Evolutionary conservation across 2,113 vertebrate species (phyloP).

Genomic region (Andinoacara biseriatus): DNA sequence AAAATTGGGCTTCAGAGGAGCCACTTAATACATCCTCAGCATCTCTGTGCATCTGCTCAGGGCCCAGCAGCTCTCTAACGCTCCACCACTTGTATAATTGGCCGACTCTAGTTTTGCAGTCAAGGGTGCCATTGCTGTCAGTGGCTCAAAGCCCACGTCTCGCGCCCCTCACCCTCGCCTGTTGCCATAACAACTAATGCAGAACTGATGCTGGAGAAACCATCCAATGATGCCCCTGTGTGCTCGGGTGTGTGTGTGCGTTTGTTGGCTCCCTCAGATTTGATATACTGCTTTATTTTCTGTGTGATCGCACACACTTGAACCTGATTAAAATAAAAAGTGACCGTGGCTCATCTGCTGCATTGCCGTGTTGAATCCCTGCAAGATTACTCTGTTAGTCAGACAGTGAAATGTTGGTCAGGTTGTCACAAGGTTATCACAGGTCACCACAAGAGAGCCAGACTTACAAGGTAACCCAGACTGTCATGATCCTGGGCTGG

Average conservation of each 20-base stretch:
- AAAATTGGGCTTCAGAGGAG: constrained; percentile 34
- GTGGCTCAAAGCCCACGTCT: background rate
- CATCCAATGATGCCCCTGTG: background rate
- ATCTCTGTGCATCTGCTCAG: background rate
- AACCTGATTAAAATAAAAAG: background rate
- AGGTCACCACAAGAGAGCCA: background rate
- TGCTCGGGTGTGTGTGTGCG: background rate
- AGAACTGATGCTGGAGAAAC: background rate
- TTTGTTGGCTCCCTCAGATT: background rate
- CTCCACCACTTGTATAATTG: constrained; percentile 43
- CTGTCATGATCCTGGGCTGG: too few species aligned
- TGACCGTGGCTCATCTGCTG: background rate
- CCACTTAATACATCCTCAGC: constrained; percentile 38
- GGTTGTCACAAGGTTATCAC: background rate
- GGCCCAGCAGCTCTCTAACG: constrained; percentile 3
- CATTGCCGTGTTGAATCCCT: background rate
- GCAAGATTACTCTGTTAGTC: background rate
- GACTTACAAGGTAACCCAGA: background rate
- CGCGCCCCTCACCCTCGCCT: background rate
- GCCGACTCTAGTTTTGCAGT: constrained; percentile 29
- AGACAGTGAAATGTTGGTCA: background rate
- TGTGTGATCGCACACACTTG: background rate
- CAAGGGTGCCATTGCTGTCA: constrained; percentile 20
- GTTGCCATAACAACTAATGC: constrained; percentile 39
- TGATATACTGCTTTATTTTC: background rate